Evolutionary conservation across 2,888 invertebrate species (phyloP), one percentile per base, ranked within the genome.

Genomic region (Anthoptus insignis): DNA sequence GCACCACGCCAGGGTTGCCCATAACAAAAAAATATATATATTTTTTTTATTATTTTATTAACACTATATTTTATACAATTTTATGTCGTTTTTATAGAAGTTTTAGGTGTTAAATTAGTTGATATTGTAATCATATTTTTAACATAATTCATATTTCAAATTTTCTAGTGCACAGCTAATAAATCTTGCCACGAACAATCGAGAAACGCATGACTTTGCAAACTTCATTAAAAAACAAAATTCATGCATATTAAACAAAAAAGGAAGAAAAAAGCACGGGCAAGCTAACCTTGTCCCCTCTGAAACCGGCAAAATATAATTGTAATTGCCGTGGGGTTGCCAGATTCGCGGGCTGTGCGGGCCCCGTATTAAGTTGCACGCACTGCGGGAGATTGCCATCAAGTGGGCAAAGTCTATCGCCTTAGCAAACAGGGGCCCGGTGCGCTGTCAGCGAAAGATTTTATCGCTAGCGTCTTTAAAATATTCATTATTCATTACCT

Each of bases 401-500:
- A 75, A 80, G 82, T 78, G 81, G 79, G 75, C 72, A 74, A 70
- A 72, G 78, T 76, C 78, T 79, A 78, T 81, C 82, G 81, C 79
- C 81, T 81, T 72, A 66, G 80, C 81, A 77, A 83, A 81, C 74
- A 75, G 73, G 76, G 74, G 78, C 72, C 74, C 73, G 60, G 60
- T 73, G 78, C 77, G 58, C 65, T 74, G 81, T 84, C 86, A 81
- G 81, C 82, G 78, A 76, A 69, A 79, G 81, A 83, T 88, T 83
- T 89, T 84, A 87, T 87, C 87, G 80, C 79, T 77, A 78, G 76
- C 81, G 72, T 76, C 68, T 76, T 81, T 82, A 81, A 82, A n/a
- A 87, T 84, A 90, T 91, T 88, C 86, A 90, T 87, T 86, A 88
- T 86, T 86, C 87, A 87, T 87, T 83, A 83, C 80, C 80, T 76